A percentile compares a stretch with the other conserved stretches of the same genome.
Conservation (phyloP, 2,888 invertebrate genomes). For the Entomobrya multifasciata region DNA sequence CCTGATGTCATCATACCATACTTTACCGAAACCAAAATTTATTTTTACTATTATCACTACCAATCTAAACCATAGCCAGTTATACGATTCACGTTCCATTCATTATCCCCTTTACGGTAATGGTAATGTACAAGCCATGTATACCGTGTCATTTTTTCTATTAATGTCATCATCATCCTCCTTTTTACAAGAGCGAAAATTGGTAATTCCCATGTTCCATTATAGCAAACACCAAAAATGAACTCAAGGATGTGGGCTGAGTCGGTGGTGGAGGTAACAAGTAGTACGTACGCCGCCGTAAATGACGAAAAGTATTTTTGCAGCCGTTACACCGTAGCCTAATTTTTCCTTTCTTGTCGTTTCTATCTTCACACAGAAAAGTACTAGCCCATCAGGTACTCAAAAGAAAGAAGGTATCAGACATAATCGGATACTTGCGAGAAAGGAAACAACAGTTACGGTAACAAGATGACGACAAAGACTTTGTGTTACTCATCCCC, state of each 20-base stretch:
- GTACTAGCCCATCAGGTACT: not conserved
- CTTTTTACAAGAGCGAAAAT: constrained; percentile 8
- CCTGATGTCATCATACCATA: too few relatives aligned
- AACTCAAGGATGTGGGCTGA: too few relatives aligned
- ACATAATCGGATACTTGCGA: not conserved
- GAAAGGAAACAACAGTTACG: constrained; percentile 44
- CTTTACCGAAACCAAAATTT: too few relatives aligned
- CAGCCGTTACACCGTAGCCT: not conserved
- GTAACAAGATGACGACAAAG: constrained; percentile 46
- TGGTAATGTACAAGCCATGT: not conserved
- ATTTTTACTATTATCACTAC: too few relatives aligned
- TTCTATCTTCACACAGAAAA: not conserved
- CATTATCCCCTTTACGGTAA: too few relatives aligned
- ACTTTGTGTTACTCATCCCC: constrained; percentile 3
- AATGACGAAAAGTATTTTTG: constrained; percentile 16
- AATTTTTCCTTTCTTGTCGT: constrained; percentile 27
- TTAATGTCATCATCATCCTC: constrained; percentile 29
- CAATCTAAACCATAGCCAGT: too few relatives aligned
- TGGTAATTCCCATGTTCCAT: constrained; percentile 19
- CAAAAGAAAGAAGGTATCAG: too few relatives aligned
- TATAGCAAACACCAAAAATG: too few relatives aligned
- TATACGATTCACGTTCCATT: too few relatives aligned
- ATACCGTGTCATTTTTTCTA: constrained; percentile 11
- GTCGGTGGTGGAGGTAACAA: not conserved
- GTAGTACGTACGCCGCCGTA: too few relatives aligned